Evolutionary conservation across 2,113 vertebrate species (phyloP).

Genomic region (Nestor notabilis): DNA sequence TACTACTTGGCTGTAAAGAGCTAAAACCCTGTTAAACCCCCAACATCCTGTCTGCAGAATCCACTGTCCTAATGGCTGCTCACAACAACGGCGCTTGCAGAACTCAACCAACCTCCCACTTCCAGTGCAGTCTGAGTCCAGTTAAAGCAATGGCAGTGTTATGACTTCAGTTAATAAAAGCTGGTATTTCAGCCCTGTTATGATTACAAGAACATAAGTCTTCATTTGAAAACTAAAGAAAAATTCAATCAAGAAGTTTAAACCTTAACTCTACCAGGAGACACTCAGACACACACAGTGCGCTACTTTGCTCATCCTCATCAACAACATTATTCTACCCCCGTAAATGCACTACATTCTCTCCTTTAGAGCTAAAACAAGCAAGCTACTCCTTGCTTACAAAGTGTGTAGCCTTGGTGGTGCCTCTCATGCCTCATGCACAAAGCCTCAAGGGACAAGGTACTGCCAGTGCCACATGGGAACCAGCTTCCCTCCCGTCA

Average conservation of each 20-base stretch:
- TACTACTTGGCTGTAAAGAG: not conserved
- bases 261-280: not conserved
- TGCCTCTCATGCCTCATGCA: not conserved
- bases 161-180: not conserved
- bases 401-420: not conserved
- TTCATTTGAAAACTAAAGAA: not conserved
- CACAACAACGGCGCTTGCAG: rapidly evolving
- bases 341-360: not conserved
- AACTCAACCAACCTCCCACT: not conserved
- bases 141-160: not conserved
- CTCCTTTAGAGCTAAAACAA: not conserved
- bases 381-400: not conserved
- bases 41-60: no score
- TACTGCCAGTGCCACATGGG: not conserved
- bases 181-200: not conserved
- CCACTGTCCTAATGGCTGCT: not conserved
- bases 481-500: rapidly evolving
- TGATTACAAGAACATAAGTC: not conserved
- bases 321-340: not conserved
- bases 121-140: not conserved
- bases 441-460: not conserved
- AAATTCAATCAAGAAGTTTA: not conserved
- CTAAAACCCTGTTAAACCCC: not conserved
- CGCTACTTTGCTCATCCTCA: not conserved
- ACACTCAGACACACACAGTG: not conserved